Evolutionary conservation across 2,888 invertebrate species (phyloP).

Genomic region (Chloroclystis v-ata): DNA sequence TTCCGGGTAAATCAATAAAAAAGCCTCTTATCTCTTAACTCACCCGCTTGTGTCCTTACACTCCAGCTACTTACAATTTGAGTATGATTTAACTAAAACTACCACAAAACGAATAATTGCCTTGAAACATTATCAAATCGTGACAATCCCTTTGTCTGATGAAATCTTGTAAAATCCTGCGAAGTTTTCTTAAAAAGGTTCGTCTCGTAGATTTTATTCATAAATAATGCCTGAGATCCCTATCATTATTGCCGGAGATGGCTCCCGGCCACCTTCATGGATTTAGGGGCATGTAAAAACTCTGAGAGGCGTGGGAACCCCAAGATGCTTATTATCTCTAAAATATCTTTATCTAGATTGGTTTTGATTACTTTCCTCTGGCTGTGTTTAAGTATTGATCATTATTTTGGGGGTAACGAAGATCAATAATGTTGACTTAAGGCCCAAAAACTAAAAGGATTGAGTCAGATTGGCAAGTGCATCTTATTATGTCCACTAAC

Average conservation of each 20-base stretch:
- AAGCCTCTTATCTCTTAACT: no score
- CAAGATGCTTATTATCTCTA: conserved; percentile 45
- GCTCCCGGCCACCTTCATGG: conserved; percentile 58
- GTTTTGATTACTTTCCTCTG: conserved; percentile 28
- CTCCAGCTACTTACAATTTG: no score
- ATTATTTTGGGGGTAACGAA: neutral
- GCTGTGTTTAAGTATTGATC: neutral
- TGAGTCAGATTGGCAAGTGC: no score
- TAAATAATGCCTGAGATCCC: conserved; percentile 65
- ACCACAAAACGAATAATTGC: no score
- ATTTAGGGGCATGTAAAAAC: conserved; percentile 46
- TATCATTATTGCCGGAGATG: conserved; percentile 65
- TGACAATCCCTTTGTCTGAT: neutral
- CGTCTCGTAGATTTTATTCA: conserved; percentile 49
- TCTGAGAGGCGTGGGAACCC: conserved; percentile 35
- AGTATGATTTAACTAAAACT: no score
- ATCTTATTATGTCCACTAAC: no score
- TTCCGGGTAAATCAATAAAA: no score
- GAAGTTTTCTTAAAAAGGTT: neutral
- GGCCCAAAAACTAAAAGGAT: no score
- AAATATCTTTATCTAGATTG: conserved; percentile 50
- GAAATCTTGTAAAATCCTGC: neutral
- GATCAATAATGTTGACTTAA: no score
- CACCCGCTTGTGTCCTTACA: no score
- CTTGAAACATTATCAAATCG: neutral